Base-by-base conservation (phyloP, 1,140 invertebrate species). In the Linepithema humile region DNA sequence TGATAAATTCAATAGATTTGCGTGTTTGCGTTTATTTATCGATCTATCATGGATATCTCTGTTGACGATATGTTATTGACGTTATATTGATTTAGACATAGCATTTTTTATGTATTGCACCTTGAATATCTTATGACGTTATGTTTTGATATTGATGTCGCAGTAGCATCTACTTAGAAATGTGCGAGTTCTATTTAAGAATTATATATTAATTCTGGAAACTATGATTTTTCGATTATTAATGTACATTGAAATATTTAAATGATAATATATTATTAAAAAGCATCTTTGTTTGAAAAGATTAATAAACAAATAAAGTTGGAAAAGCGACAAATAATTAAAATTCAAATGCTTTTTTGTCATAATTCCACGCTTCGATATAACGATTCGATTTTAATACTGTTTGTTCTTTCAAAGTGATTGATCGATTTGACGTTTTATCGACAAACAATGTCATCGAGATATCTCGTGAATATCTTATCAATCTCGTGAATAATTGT, bases 1-100 rank as follows among this genome's bases (percentile, higher is more conserved):
- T 77, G 35, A 40, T 65, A 65, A 65, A 77, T 62, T 62, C 48
- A 77, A 70, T 48, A 77, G 20, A 64, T 17, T 10, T 5, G 53
- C n/a, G 23, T 10, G 23, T 50, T 23, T 59, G 48, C 26, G 10
- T 69, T 55, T 32, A 20, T 26, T 35, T 26, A 70, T 80, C 32
- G 17, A 32, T 26, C 35, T 57, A 69, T 80, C 59, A 29, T 12
- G 9, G 15, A 29, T 1, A 55, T 59, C 23, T 5, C 26, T 48
- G 48, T 74, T n/a, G 9, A 17, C 20, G 1, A 57, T 29, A n/a
- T n/a, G 57, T 35, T 32, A 62, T 35, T 62, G 17, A 20, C 32
- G 20, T 74, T 32, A 32, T 17, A 20, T 2, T 6, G 6, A 0
- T 6, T 10, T 6, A 64, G 65, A 48, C 48, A 50, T 12, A 62